Conservation (phyloP, 23 tunicate species). For the Ciona savignyi region DNA sequence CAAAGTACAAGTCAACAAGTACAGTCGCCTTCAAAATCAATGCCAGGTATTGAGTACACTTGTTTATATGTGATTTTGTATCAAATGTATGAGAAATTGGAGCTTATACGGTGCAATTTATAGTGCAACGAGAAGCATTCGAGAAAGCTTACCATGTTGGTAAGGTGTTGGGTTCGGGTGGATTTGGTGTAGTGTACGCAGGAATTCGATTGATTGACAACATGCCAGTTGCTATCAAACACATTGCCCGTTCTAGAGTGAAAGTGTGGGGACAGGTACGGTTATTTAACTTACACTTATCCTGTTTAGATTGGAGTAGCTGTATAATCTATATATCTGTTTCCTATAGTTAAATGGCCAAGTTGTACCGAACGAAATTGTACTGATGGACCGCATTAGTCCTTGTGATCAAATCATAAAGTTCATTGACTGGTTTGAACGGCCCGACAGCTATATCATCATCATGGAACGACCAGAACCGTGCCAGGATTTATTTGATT, state of each 20-base stretch:
- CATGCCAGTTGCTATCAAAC: constrained; percentile 84
- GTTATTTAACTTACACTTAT: neutral
- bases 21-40: neutral
- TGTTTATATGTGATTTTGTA: neutral
- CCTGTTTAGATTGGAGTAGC: too few species aligned
- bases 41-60: neutral
- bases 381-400: constrained; percentile 62
- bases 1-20: neutral
- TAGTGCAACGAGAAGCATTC: constrained; percentile 28
- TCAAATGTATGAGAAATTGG: too few species aligned
- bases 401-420: constrained; percentile 65
- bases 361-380: constrained; percentile 73
- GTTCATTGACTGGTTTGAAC: constrained; percentile 82
- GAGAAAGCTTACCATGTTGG: constrained; percentile 60
- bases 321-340: neutral
- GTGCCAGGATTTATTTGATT: constrained; percentile 90
- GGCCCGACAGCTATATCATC: constrained; percentile 69
- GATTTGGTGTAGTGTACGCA: constrained; percentile 79
- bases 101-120: too few species aligned
- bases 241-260: constrained; percentile 62
- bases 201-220: constrained; percentile 44
- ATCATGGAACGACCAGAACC: constrained; percentile 81
- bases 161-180: constrained; percentile 74
- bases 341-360: constrained; percentile 63
- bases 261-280: constrained; percentile 87